Base-by-base conservation (phyloP, 2,797 vertebrate species). In the Halcyon leucocephala region DNA sequence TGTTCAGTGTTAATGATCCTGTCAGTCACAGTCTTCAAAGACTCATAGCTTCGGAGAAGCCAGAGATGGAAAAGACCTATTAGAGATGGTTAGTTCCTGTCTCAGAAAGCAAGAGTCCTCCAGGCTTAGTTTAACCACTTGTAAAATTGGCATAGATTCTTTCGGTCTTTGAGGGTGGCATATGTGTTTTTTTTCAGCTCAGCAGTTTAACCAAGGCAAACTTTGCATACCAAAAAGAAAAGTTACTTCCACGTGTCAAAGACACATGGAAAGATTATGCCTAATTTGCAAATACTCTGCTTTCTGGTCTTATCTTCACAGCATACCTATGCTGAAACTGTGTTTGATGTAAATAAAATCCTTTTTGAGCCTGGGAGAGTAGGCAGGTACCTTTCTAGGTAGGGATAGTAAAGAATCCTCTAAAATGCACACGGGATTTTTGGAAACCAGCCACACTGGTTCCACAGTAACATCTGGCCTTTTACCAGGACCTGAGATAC, bases 11-110 rank as follows among this genome's bases (percentile, higher is more conserved):
- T 95, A 93, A 97, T 93, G 72, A 97, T 55, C 41, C 93, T 89
- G 89, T 93, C 87, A 96, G 70, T 96, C 90, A 93, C 46, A 49
- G 42, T 31, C 91, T 97, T 97, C 87, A 76, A 84, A 96, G 90
- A 78, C 39, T 67, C 29, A 2, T 25, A 87, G 57, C 76, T 94
- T 93, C 77, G 86, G 91, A 90, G 76, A 82, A 95, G 33, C 25
- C 5, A 6, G 66, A 46, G 87, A 66, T 77, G 70, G 82, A 70
- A 87, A 85, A 49, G 71, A 81, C 44, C 41, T 90, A 22, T 77
- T 73, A 74, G 67, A 61, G 37, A 31, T 16, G 24, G 72, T 86
- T 88, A 90, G 49, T 74, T 67, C 37, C 65, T 57, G 22, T 62
- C 54, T 81, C 79, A 66, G 69, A 88, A 94, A 95, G 26, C 44